Conservation (phyloP, 2,113 vertebrate species). For the Gorsachius goisagi region DNA sequence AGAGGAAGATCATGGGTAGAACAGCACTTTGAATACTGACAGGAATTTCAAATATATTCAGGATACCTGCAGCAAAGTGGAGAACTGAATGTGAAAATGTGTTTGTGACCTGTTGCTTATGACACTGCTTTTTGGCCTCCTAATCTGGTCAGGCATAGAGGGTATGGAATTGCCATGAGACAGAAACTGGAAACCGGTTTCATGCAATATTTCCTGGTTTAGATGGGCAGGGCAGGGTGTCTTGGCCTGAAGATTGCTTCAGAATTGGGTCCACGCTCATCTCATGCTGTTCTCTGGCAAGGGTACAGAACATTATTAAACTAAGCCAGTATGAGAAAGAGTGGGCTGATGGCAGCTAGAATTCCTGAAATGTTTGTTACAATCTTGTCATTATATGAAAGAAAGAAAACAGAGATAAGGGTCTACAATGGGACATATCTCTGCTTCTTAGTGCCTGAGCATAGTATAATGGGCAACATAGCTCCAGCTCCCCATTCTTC, state of each 20-base stretch:
- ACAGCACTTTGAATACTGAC: rapidly evolving
- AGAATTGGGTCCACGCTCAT: background rate
- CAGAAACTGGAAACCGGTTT: background rate
- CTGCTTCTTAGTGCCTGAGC: background rate
- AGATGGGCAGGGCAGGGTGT: background rate
- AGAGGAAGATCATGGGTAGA: rapidly evolving
- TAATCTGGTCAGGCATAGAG: background rate
- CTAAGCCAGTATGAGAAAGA: rapidly evolving
- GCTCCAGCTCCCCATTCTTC: background rate
- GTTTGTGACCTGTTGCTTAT: background rate
- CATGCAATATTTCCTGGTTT: background rate
- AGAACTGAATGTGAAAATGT: background rate
- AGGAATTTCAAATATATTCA: background rate
- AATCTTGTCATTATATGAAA: background rate
- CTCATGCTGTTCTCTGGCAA: background rate
- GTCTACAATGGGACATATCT: background rate
- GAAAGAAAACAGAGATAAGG: background rate
- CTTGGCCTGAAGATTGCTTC: background rate
- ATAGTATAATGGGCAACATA: background rate
- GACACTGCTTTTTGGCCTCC: background rate
- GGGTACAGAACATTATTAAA: background rate
- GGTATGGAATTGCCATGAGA: background rate
- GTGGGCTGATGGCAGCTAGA: background rate
- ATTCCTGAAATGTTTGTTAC: background rate
- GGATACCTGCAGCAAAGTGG: background rate